These are phyloP conservation scores for Ciconia nigra DNA, from an alignment of 2,797 vertebrate genomes.

Conservation along the genomic window DNA sequence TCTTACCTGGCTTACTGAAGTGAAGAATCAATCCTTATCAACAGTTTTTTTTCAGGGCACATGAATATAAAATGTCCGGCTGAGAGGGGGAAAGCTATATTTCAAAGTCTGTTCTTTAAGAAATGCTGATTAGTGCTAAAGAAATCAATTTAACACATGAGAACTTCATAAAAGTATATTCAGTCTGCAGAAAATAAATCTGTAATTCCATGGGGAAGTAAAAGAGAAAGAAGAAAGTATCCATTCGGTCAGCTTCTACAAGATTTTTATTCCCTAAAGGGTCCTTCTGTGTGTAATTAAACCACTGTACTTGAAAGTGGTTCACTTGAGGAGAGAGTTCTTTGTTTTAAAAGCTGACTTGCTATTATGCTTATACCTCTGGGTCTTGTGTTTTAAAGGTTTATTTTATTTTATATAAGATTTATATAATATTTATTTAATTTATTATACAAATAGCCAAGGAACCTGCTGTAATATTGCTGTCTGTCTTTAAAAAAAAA, in stretches of 20 bases:
- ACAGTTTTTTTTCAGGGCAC: neutral
- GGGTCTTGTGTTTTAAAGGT: neutral
- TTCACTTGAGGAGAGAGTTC: neutral
- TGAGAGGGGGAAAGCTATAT: neutral
- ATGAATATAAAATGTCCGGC: neutral
- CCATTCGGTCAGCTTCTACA: neutral
- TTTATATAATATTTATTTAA: neutral
- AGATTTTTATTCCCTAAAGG: conserved; percentile 23
- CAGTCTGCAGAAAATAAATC: conserved; percentile 7
- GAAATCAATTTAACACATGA: conserved; percentile 11
- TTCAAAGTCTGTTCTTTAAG: conserved; percentile 7
- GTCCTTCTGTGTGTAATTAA: conserved; percentile 17
- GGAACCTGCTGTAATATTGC: neutral
- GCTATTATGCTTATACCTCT: neutral
- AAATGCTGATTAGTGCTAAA: neutral
- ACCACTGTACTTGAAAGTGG: neutral
- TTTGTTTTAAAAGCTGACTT: neutral
- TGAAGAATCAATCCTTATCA: neutral
- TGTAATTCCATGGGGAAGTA: neutral
- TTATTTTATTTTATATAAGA: neutral
- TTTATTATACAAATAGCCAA: neutral
- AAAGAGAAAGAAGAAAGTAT: neutral
- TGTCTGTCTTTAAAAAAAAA: neutral
- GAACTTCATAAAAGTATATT: neutral
- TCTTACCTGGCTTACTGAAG: neutral